Evolutionary conservation across 2,888 invertebrate genomes (phyloP).

Genomic region (Orchesella flavescens): DNA sequence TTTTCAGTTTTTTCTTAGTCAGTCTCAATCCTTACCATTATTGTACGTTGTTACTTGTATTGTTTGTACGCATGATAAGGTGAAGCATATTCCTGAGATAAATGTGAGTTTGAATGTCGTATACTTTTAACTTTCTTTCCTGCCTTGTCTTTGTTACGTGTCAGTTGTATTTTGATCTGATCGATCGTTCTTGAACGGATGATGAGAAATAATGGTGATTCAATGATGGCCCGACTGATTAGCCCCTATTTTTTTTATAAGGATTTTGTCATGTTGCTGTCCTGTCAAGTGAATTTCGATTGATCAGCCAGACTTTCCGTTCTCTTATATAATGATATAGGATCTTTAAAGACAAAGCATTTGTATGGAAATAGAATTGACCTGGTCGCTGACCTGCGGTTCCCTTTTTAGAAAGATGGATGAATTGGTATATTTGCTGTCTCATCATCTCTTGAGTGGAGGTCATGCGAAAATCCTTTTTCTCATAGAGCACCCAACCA

Average conservation of each 20-base stretch:
- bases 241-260: conserved; percentile 26
- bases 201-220: conserved; percentile 7
- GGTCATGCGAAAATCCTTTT: neutral
- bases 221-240: conserved; percentile 52
- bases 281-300: conserved; percentile 7
- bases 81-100: too few species aligned
- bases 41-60: neutral
- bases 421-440: neutral
- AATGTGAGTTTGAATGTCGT: too few species aligned
- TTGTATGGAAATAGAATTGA: conserved; percentile 45
- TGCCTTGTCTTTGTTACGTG: too few species aligned
- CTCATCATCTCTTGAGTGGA: neutral
- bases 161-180: too few species aligned
- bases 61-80: too few species aligned
- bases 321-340: conserved; percentile 29
- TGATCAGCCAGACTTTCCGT: neutral
- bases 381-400: conserved; percentile 54
- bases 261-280: conserved; percentile 52
- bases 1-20: too few species aligned
- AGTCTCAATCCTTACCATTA: too few species aligned
- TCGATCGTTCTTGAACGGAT: too few species aligned
- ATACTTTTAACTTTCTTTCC: too few species aligned
- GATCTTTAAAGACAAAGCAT: neutral
- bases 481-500: conserved; percentile 37
- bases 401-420: neutral